Conservation (phyloP, 2,797 vertebrate genomes). For the Mormyrops boulengeri region DNA sequence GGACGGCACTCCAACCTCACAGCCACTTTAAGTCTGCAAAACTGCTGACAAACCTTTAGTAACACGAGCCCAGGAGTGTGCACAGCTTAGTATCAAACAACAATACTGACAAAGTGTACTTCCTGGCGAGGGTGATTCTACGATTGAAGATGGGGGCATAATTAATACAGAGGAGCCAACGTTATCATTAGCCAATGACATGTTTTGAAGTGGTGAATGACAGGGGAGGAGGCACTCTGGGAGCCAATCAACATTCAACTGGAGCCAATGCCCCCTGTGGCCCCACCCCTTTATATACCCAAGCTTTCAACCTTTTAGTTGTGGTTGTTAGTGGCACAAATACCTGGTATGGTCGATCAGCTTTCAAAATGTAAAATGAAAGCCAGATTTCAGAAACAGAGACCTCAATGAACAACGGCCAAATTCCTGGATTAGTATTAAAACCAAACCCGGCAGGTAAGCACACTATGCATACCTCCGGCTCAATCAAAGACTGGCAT, state of each 20-base stretch:
- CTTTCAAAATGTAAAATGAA: background rate
- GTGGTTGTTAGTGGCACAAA: background rate
- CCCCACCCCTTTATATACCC: background rate
- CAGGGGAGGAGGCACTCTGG: background rate
- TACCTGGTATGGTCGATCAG: background rate
- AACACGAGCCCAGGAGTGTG: background rate
- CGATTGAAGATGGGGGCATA: background rate
- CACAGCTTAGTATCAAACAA: background rate
- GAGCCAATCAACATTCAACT: background rate
- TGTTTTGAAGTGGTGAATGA: background rate
- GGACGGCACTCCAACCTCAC: background rate
- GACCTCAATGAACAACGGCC: background rate
- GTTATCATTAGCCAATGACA: background rate
- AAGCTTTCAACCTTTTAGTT: background rate
- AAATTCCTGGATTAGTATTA: conserved; percentile 1
- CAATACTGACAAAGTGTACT: background rate
- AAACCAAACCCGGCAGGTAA: background rate
- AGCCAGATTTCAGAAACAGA: background rate
- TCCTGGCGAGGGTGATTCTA: background rate
- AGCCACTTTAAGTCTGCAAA: background rate
- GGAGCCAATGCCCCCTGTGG: background rate
- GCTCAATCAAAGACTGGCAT: background rate
- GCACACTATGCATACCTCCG: background rate
- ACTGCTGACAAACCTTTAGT: background rate
- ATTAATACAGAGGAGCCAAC: background rate